These are phyloP conservation scores for Eubasilissa regina DNA, from an alignment of 1,140 invertebrate species.

Conservation along the genomic window DNA sequence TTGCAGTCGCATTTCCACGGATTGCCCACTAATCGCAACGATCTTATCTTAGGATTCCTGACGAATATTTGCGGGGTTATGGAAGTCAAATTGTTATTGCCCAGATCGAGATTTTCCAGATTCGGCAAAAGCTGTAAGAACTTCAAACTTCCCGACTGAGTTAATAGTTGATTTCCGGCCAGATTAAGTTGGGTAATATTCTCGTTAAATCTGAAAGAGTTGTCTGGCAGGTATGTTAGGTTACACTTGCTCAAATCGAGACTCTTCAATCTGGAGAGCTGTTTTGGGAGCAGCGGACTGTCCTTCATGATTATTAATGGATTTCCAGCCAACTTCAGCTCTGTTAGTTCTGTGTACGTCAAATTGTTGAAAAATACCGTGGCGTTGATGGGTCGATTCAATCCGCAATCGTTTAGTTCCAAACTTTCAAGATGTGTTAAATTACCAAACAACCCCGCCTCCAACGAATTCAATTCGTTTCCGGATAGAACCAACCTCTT, in stretches of 20 bases:
- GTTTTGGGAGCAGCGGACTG: conserved; percentile 76
- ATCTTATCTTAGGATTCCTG: conserved; percentile 74
- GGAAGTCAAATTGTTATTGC: conserved; percentile 76
- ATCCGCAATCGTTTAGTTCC: conserved; percentile 80
- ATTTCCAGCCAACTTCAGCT: conserved; percentile 81
- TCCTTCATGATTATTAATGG: conserved; percentile 74
- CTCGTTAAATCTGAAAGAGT: conserved; percentile 75
- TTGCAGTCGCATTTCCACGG: conserved; percentile 81
- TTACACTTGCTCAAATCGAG: conserved; percentile 80
- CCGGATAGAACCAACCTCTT: conserved; percentile 79
- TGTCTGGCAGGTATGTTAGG: conserved; percentile 74
- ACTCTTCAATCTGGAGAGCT: conserved; percentile 76
- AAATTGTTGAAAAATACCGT: conserved; percentile 80
- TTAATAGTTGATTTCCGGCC: conserved; percentile 75
- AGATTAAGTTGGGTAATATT: conserved; percentile 79
- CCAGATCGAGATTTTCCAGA: conserved; percentile 77
- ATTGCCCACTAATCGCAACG: conserved; percentile 78
- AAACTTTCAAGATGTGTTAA: conserved; percentile 78
- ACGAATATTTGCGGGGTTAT: conserved; percentile 74
- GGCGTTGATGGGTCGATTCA: conserved; percentile 76
- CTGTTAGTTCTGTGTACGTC: conserved; percentile 77
- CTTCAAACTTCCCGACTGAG: conserved; percentile 68
- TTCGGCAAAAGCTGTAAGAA: conserved; percentile 75
- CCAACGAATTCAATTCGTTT: conserved; percentile 78
- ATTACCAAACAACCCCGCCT: conserved; percentile 80